Evolutionary conservation across 2,888 invertebrate species (phyloP).

Genomic region (Cerastis leucographa): DNA sequence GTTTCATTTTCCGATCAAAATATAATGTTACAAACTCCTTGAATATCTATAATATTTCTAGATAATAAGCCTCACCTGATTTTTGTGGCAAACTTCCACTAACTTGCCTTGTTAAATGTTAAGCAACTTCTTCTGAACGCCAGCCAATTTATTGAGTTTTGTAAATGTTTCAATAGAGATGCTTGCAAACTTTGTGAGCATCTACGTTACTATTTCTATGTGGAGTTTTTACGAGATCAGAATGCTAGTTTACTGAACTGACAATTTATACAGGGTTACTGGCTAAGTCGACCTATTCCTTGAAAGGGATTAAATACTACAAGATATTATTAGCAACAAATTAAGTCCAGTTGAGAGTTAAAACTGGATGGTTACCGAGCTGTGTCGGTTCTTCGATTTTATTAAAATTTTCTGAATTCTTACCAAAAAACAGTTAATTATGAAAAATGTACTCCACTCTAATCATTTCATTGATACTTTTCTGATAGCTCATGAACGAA

Average conservation of each 20-base stretch:
- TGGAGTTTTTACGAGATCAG: neutral
- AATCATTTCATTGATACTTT: too few relatives aligned
- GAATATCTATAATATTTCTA: slow-evolving; percentile 36
- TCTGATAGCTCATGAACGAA: too few relatives aligned
- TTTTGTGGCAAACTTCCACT: slow-evolving; percentile 48
- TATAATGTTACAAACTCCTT: slow-evolving; percentile 3
- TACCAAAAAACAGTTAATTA: too few relatives aligned
- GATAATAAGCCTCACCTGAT: slow-evolving; percentile 56
- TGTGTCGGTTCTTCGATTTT: too few relatives aligned
- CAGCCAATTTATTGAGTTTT: slow-evolving; percentile 63
- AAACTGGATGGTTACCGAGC: too few relatives aligned
- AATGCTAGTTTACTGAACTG: neutral
- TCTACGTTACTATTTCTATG: slow-evolving; percentile 2
- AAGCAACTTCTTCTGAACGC: slow-evolving; percentile 50
- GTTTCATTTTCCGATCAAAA: neutral
- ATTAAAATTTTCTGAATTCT: too few relatives aligned
- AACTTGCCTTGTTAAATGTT: slow-evolving; percentile 69
- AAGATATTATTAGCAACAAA: too few relatives aligned
- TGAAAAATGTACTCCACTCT: too few relatives aligned
- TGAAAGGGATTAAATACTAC: too few relatives aligned
- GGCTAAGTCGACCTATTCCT: too few relatives aligned
- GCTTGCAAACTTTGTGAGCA: slow-evolving; percentile 44
- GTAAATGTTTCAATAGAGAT: slow-evolving; percentile 58
- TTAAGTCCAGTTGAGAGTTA: too few relatives aligned
- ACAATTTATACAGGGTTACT: neutral